Percentiles rank a stretch among this genome's conserved stretches.
Conservation (phyloP, 23 tunicate species). For the Ciona savignyi region DNA sequence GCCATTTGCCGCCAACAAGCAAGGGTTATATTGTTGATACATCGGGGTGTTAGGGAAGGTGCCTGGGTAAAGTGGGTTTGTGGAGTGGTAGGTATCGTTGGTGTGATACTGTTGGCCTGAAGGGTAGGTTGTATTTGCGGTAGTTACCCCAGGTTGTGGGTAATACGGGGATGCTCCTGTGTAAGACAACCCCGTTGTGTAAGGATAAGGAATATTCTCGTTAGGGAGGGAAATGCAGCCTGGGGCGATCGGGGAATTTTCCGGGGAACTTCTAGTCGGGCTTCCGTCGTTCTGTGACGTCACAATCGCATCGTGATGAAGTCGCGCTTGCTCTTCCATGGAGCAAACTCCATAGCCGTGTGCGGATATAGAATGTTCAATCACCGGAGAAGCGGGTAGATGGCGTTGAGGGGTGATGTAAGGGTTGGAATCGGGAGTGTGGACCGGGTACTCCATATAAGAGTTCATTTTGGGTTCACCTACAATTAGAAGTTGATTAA, state of each 20-base stretch:
- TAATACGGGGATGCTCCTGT: slow-evolving; percentile 26
- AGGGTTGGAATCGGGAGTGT: slow-evolving; percentile 11
- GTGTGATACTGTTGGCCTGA: slow-evolving; percentile 13
- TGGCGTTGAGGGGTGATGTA: slow-evolving; percentile 26
- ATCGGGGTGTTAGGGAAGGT: slow-evolving; percentile 37
- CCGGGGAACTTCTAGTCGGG: slow-evolving; percentile 27
- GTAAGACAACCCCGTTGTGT: slow-evolving; percentile 12
- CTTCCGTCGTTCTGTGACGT: slow-evolving; percentile 7
- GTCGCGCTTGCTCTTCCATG: neutral
- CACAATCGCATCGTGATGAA: slow-evolving; percentile 2
- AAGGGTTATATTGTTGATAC: slow-evolving; percentile 45
- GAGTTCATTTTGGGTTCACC: slow-evolving; percentile 40
- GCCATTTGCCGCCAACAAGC: slow-evolving; percentile 25
- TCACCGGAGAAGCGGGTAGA: slow-evolving; percentile 6
- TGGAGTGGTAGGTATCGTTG: slow-evolving; percentile 28
- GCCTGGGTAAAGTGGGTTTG: slow-evolving; percentile 24
- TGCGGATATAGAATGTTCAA: neutral
- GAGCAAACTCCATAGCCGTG: slow-evolving; percentile 12
- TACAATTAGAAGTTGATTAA: neutral
- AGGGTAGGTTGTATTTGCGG: slow-evolving; percentile 21
- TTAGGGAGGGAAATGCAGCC: neutral
- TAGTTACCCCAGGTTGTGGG: slow-evolving; percentile 4
- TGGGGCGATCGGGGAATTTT: slow-evolving; percentile 18
- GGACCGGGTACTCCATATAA: slow-evolving; percentile 79
- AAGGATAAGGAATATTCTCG: slow-evolving; percentile 4